These are phyloP conservation scores for Stichopus chloronotus DNA, from an alignment of 35 echinoderm and acorn worm genomes.

Conservation along the genomic window DNA sequence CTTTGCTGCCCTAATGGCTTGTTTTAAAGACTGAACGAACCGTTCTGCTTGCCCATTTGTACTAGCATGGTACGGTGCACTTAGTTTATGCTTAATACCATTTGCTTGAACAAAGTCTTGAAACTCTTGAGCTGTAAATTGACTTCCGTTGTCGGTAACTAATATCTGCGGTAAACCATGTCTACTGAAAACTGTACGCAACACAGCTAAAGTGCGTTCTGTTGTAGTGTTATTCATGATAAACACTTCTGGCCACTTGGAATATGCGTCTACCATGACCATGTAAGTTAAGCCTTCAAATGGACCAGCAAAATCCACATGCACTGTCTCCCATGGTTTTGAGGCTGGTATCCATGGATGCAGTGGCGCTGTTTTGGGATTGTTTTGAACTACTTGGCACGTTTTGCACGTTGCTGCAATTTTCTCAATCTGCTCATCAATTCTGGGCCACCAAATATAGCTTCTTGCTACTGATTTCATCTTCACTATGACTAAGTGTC, in stretches of 20 bases:
- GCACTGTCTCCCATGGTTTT: conserved; percentile 52
- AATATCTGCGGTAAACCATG: conserved; percentile 67
- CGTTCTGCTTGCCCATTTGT: conserved; percentile 64
- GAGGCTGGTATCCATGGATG: conserved; percentile 74
- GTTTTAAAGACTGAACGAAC: conserved; percentile 59
- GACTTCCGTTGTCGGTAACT: conserved; percentile 68
- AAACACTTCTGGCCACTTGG: conserved; percentile 68
- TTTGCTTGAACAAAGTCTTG: conserved; percentile 60
- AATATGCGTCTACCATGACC: conserved; percentile 64
- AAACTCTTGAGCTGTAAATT: conserved; percentile 68
- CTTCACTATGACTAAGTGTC: conserved; percentile 63
- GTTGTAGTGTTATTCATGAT: conserved; percentile 55
- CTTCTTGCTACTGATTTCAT: conserved; percentile 63
- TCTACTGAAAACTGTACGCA: conserved; percentile 44
- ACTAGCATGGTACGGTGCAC: conserved; percentile 32
- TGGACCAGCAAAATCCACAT: conserved; percentile 72
- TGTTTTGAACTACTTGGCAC: conserved; percentile 65
- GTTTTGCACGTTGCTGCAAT: conserved; percentile 52
- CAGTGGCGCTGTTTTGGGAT: conserved; percentile 50
- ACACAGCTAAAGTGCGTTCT: conserved; percentile 44
- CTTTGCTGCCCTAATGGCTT: conserved; percentile 41
- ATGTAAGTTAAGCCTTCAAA: conserved; percentile 63
- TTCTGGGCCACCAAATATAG: conserved; percentile 67
- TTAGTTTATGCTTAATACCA: conserved; percentile 52
- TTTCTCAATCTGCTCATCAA: conserved; percentile 69